phyloP scores from a whole-genome alignment of 2,797 vertebrate species.

The Sebastolobus altivelis region DNA sequence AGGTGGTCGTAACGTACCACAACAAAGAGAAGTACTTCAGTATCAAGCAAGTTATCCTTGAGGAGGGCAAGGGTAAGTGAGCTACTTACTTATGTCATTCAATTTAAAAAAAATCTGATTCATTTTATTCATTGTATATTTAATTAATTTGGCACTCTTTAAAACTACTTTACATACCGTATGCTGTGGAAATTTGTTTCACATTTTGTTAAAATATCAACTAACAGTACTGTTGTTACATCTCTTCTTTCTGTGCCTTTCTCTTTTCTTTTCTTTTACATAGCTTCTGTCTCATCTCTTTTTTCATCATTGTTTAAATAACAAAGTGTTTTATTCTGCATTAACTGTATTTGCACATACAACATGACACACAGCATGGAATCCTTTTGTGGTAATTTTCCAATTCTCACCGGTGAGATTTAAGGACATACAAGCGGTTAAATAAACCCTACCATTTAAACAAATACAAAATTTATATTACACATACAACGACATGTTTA shows the following conservation, averaged over 20 bases:
- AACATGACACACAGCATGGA: background rate
- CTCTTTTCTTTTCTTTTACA: background rate
- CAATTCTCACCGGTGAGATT: background rate
- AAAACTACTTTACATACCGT: background rate
- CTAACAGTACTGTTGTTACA: background rate
- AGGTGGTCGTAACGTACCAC: conserved; percentile 1
- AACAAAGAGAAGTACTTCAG: conserved; percentile 76
- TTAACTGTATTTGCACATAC: background rate
- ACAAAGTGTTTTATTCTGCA: background rate
- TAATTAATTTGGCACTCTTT: background rate
- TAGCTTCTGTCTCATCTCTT: background rate
- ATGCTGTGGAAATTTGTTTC: background rate
- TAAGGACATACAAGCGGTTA: background rate
- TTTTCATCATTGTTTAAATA: background rate
- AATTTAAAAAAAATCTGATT: background rate
- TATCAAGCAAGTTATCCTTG: conserved; percentile 60
- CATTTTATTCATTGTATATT: background rate
- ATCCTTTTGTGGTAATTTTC: background rate
- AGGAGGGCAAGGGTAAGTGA: conserved; percentile 47
- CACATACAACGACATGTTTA: background rate
- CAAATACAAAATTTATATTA: no score
- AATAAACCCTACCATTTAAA: background rate
- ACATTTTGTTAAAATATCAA: background rate
- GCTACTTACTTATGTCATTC: background rate
- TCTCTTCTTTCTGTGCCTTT: background rate